A percentile compares a stretch with the other conserved stretches of the same genome.
Evolutionary conservation across 1,140 invertebrate species (phyloP).

Genomic region (Ditylenchus dipsaci): DNA sequence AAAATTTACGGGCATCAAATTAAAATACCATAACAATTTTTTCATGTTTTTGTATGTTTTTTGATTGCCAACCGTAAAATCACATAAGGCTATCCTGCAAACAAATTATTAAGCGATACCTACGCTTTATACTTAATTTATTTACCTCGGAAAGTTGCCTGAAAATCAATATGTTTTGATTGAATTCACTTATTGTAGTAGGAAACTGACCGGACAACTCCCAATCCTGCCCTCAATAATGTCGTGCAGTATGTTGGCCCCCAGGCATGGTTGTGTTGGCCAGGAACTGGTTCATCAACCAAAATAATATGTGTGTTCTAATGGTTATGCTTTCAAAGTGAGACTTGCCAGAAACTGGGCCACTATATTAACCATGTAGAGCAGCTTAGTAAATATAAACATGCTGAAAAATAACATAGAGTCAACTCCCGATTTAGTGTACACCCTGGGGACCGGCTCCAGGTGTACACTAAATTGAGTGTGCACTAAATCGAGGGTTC

Average conservation of each 20-base stretch:
- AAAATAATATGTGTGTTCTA: slow-evolving; percentile 45
- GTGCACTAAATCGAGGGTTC: too few relatives aligned
- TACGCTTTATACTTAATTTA: too few relatives aligned
- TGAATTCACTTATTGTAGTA: too few relatives aligned
- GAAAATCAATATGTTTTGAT: too few relatives aligned
- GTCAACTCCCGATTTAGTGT: too few relatives aligned
- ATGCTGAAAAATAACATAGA: too few relatives aligned
- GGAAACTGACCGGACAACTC: slow-evolving; percentile 55
- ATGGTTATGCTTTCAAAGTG: slow-evolving; percentile 45
- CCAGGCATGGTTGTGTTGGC: slow-evolving; percentile 44
- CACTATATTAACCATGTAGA: slow-evolving; percentile 62
- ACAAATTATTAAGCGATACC: too few relatives aligned
- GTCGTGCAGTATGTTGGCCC: slow-evolving; percentile 47
- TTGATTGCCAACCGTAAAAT: slow-evolving; percentile 45
- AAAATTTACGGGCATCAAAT: too few relatives aligned
- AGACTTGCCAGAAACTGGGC: slow-evolving; percentile 59
- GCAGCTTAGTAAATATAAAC: slow-evolving; percentile 61
- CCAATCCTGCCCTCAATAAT: slow-evolving; percentile 52
- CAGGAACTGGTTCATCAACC: slow-evolving; percentile 62
- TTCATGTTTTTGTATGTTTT: slow-evolving; percentile 9
- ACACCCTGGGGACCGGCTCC: too few relatives aligned
- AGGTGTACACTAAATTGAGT: too few relatives aligned
- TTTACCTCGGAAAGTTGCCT: too few relatives aligned
- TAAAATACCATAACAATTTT: too few relatives aligned
- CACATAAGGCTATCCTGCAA: slow-evolving; percentile 61